phyloP scores from a whole-genome alignment of 2,797 vertebrate genomes.

The Lepus townsendii region DNA sequence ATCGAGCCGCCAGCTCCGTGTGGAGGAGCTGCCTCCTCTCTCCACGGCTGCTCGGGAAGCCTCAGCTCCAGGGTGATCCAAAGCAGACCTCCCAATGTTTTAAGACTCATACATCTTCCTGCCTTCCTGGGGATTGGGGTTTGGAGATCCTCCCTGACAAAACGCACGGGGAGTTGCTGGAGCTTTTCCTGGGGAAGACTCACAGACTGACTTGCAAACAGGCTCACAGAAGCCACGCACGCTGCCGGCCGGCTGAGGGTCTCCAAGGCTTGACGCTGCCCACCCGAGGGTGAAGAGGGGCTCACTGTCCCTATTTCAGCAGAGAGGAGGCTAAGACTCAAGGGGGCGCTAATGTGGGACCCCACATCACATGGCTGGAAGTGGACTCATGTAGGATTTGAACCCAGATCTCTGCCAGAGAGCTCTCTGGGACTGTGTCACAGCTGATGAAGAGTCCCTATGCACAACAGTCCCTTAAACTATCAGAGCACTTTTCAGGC shows the following conservation, averaged over 20 bases:
- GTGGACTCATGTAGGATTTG: neutral
- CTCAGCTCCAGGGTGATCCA: conserved; percentile 87
- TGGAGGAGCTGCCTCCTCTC: conserved; percentile 84
- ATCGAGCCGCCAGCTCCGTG: conserved; percentile 78
- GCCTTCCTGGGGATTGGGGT: conserved; percentile 81
- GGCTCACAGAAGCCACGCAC: conserved; percentile 42
- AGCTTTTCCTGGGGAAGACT: conserved; percentile 69
- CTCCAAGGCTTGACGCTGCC: neutral
- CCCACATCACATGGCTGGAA: neutral
- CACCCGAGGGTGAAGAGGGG: neutral
- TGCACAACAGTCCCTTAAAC: neutral
- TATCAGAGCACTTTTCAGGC: neutral
- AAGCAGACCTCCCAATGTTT: conserved; percentile 88
- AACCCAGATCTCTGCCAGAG: neutral
- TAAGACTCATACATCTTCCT: conserved; percentile 87
- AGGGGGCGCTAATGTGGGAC: neutral
- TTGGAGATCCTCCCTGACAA: conserved; percentile 81
- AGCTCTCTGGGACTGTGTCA: neutral
- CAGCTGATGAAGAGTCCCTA: neutral
- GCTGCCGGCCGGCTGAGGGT: neutral
- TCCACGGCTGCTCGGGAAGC: conserved; percentile 86
- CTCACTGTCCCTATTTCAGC: neutral
- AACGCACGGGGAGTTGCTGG: conserved; percentile 70
- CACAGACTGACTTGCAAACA: conserved; percentile 57
- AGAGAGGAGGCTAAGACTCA: neutral